A percentile compares a stretch with the other conserved stretches of the same genome.
Evolutionary conservation across 2,113 vertebrate species (phyloP).

Genomic region (Tetrao urogallus): DNA sequence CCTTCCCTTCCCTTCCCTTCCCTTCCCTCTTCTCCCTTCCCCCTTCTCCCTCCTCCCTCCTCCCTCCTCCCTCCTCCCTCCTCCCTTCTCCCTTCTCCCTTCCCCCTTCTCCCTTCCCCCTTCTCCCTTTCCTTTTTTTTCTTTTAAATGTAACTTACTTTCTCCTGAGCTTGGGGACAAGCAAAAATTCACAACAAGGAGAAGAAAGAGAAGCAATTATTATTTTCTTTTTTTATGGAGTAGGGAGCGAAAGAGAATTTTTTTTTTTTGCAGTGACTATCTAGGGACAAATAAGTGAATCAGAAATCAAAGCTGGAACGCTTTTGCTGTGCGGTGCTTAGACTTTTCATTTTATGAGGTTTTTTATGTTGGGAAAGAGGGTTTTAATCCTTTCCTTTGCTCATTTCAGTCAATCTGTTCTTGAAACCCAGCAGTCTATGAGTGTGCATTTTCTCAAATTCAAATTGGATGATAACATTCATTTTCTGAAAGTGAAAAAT

Average conservation of each 20-base stretch:
- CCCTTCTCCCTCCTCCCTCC: too few species aligned
- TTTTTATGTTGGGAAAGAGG: background rate
- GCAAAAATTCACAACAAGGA: background rate
- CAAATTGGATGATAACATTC: background rate
- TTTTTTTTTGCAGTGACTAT: background rate
- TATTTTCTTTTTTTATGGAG: background rate
- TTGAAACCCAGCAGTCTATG: background rate
- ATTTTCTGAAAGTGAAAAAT: constrained; percentile 24
- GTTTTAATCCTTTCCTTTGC: background rate
- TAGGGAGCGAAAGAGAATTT: background rate
- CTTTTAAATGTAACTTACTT: background rate
- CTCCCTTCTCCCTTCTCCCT: too few species aligned
- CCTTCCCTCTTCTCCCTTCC: too few species aligned
- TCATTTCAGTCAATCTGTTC: background rate
- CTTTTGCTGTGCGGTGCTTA: background rate
- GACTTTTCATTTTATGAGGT: background rate
- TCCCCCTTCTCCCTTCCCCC: too few species aligned
- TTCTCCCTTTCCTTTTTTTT: background rate
- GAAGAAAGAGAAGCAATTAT: too few species aligned
- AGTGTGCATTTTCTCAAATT: background rate
- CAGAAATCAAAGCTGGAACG: constrained; percentile 7
- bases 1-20: background rate
- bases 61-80: background rate
- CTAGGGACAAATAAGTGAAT: background rate
- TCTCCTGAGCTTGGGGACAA: background rate